These are phyloP conservation scores for Pachyuromys duprasi DNA, from an alignment of 2,797 vertebrate species.

Conservation along the genomic window DNA sequence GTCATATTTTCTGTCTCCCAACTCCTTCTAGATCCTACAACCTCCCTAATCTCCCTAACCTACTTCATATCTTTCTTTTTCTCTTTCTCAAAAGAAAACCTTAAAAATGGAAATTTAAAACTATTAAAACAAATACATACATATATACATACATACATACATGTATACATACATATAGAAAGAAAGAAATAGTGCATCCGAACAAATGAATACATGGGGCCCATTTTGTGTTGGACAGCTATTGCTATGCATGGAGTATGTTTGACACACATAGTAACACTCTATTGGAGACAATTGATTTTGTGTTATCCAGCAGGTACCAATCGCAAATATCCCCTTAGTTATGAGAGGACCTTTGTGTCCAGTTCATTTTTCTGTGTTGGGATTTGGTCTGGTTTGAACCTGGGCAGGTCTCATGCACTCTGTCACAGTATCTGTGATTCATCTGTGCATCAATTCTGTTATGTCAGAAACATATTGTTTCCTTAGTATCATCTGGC, in stretches of 20 bases:
- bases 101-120: neutral
- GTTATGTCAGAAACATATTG: neutral
- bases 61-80: neutral
- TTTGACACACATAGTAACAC: neutral
- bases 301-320: neutral
- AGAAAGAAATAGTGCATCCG: neutral
- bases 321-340: neutral
- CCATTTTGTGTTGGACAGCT: neutral
- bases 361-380: neutral
- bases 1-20: neutral
- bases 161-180: neutral
- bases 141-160: neutral
- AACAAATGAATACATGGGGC: neutral
- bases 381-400: neutral
- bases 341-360: neutral
- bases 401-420: neutral
- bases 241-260: neutral
- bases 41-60: neutral
- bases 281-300: neutral
- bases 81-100: neutral
- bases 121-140: neutral
- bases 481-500: neutral
- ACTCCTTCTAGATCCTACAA: neutral
- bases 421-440: neutral
- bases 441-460: neutral